phyloP scores from a whole-genome alignment of 1,140 invertebrate genomes.

The Atta cephalotes region DNA sequence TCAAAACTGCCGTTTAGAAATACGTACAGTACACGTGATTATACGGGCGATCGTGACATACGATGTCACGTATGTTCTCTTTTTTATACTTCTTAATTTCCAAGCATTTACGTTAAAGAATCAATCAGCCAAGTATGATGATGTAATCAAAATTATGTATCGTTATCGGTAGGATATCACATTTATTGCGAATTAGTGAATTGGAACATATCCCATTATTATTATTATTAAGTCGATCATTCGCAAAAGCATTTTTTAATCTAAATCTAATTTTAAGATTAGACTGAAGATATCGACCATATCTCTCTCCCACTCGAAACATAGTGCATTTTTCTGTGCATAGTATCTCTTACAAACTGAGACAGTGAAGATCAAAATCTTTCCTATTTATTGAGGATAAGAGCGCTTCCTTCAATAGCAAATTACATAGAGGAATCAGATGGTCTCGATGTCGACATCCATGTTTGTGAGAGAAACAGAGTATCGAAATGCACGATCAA shows the following conservation, averaged over 20 bases:
- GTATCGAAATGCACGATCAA: conserved; percentile 32
- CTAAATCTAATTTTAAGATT: conserved; percentile 72
- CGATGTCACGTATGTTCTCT: conserved; percentile 24
- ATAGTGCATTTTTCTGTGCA: conserved; percentile 5
- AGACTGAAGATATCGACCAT: conserved; percentile 73
- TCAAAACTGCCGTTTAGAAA: conserved; percentile 72
- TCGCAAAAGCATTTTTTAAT: conserved; percentile 58
- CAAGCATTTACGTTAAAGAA: conserved; percentile 28
- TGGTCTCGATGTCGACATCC: conserved; percentile 16
- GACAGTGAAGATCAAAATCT: conserved; percentile 38
- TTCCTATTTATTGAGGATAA: conserved; percentile 64
- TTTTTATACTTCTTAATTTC: conserved; percentile 23
- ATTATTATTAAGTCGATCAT: conserved; percentile 62
- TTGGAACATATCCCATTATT: conserved; percentile 76
- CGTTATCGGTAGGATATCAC: conserved; percentile 4
- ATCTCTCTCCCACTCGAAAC: conserved; percentile 45
- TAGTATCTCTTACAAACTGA: conserved; percentile 55
- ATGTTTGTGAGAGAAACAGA: conserved; percentile 58
- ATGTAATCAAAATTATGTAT: conserved; percentile 16
- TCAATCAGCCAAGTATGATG: background rate
- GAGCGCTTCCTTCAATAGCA: conserved; percentile 72
- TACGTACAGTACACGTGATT: conserved; percentile 51
- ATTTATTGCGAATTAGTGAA: conserved; percentile 62
- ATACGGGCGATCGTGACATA: conserved; percentile 52
- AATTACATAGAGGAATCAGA: conserved; percentile 60